phyloP scores from a whole-genome alignment of 2,888 invertebrate genomes.

The Dynastes grantii region DNA sequence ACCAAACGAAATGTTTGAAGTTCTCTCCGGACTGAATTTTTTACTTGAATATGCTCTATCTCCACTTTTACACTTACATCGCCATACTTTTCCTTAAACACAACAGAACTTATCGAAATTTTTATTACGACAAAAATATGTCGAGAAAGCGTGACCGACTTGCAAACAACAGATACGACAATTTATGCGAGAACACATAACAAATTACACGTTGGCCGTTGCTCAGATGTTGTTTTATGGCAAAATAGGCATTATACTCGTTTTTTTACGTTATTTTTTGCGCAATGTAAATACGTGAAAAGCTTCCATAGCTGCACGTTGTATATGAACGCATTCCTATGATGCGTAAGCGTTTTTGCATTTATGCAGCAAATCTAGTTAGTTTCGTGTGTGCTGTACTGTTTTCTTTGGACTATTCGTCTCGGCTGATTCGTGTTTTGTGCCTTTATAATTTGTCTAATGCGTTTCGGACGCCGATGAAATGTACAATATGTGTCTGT shows the following conservation, averaged over 20 bases:
- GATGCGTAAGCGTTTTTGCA: not conserved
- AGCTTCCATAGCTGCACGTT: not conserved
- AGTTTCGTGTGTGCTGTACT: not conserved
- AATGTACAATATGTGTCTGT: not conserved
- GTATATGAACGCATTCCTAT: not conserved
- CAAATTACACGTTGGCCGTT: conserved; percentile 6
- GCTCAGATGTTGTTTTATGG: not conserved
- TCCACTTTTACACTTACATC: not conserved
- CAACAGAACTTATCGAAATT: not conserved
- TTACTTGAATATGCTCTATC: not conserved
- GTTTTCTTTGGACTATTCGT: not conserved
- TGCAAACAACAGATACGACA: conserved; percentile 11
- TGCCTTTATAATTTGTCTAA: not conserved
- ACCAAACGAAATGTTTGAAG: no score
- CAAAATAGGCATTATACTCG: not conserved
- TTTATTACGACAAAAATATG: not conserved
- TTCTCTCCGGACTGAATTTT: no score
- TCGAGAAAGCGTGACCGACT: conserved; percentile 19
- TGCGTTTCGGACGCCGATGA: not conserved
- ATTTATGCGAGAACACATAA: conserved; percentile 22
- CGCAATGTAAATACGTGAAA: conserved; percentile 18
- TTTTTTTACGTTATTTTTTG: conserved; percentile 15
- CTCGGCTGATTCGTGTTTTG: not conserved
- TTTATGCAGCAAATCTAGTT: conserved; percentile 2
- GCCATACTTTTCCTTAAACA: not conserved